A percentile compares a stretch with the other conserved stretches of the same genome.
Conservation (phyloP, 2,888 invertebrate species). For the Myopa testacea region DNA sequence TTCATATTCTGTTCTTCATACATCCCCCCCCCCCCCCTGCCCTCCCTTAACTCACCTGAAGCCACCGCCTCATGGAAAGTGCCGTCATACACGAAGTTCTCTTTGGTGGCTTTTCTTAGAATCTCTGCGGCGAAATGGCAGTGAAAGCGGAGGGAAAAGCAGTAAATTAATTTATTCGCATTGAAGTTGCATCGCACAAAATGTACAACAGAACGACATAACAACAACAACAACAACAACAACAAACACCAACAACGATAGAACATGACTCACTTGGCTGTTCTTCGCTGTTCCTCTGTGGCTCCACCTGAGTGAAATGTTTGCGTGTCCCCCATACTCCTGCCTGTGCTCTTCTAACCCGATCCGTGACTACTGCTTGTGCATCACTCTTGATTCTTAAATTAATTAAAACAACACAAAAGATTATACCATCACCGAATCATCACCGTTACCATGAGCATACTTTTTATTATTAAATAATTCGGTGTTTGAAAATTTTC, state of each 20-base stretch:
- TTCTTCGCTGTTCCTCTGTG: conserved; percentile 39
- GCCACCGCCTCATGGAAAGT: conserved; percentile 66
- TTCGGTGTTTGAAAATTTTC: conserved; percentile 42
- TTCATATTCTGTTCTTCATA: too few species aligned
- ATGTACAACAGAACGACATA: neutral
- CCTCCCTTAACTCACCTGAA: conserved; percentile 48
- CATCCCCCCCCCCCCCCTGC: too few species aligned
- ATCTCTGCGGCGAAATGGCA: conserved; percentile 42
- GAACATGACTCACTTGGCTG: conserved; percentile 43
- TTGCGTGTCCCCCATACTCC: conserved; percentile 40
- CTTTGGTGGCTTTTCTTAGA: conserved; percentile 52
- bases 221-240: too few species aligned
- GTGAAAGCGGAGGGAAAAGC: neutral
- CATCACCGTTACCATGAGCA: too few species aligned
- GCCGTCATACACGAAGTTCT: conserved; percentile 61
- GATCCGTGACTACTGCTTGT: neutral
- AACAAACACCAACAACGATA: too few species aligned
- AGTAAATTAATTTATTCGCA: neutral
- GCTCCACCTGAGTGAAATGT: conserved; percentile 18
- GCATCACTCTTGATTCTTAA: neutral
- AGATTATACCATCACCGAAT: neutral
- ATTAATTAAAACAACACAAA: neutral
- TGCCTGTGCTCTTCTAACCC: conserved; percentile 44
- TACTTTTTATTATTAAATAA: too few species aligned
- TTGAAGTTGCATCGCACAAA: neutral